These are phyloP conservation scores for Paedocypris micromegethes DNA, from an alignment of 2,797 vertebrate species.

Conservation along the genomic window DNA sequence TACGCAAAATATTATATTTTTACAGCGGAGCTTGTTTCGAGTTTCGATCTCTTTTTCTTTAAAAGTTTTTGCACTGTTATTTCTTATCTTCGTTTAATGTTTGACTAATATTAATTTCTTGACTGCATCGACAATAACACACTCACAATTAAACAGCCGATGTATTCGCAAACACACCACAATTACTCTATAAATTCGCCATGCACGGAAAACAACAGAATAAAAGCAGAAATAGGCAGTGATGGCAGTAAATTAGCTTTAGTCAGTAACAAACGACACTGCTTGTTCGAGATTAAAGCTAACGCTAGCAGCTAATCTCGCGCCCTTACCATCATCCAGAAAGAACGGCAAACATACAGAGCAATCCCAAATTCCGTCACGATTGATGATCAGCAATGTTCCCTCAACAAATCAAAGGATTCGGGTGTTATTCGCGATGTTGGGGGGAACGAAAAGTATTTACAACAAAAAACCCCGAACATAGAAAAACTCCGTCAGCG, in stretches of 20 bases:
- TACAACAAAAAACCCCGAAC: constrained; percentile 21
- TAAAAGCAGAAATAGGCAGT: background rate
- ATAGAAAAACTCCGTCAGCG: constrained; percentile 30
- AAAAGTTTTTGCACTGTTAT: too few species aligned
- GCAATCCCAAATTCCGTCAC: background rate
- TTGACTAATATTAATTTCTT: too few species aligned
- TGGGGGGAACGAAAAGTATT: too few species aligned
- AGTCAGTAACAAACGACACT: background rate
- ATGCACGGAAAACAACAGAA: background rate
- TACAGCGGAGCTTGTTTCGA: too few species aligned
- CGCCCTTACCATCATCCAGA: constrained; percentile 51
- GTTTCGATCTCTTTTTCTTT: too few species aligned
- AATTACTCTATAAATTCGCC: background rate
- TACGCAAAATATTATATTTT: too few species aligned
- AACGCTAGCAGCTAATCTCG: constrained; percentile 38
- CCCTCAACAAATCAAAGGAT: background rate
- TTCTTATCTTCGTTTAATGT: too few species aligned
- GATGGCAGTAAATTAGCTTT: background rate
- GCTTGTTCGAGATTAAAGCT: constrained; percentile 26
- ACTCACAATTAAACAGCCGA: background rate
- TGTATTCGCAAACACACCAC: constrained; percentile 8
- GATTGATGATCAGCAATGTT: background rate
- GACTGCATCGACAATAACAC: too few species aligned
- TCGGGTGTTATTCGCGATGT: background rate
- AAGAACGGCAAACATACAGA: constrained; percentile 8